These are phyloP conservation scores for Himalopsyche kuldschensis DNA, from an alignment of 2,888 invertebrate genomes.

Conservation along the genomic window DNA sequence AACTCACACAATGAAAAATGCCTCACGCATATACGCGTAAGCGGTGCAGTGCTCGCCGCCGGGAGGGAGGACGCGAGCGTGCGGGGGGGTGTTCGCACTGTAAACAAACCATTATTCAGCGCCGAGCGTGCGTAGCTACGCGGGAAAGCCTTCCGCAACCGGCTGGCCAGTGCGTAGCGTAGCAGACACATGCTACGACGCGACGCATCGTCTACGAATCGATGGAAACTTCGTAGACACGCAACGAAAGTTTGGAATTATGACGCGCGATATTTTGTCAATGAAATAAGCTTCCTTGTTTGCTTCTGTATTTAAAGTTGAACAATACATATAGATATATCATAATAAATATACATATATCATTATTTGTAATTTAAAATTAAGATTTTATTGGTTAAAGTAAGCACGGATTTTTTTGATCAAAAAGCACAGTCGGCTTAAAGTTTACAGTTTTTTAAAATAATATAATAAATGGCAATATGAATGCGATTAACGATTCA, in stretches of 20 bases:
- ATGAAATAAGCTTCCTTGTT: background rate
- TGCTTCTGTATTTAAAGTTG: background rate
- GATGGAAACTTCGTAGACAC: constrained; percentile 10
- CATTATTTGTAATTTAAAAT: too few species aligned
- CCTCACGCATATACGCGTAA: background rate
- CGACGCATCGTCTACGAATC: background rate
- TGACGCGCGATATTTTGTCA: background rate
- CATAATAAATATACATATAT: too few species aligned
- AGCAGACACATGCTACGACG: background rate
- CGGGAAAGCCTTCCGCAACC: constrained; percentile 44
- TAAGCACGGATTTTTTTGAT: too few species aligned
- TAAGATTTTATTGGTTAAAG: too few species aligned
- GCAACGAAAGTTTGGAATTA: background rate
- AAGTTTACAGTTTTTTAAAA: too few species aligned
- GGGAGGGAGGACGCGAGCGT: background rate
- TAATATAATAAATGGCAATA: too few species aligned
- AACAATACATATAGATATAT: too few species aligned
- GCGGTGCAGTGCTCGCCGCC: background rate
- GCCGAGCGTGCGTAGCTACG: constrained; percentile 24
- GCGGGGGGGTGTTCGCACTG: constrained; percentile 11
- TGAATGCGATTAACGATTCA: too few species aligned
- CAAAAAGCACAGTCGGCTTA: too few species aligned
- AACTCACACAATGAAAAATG: background rate
- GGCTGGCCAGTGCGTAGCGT: constrained; percentile 39
- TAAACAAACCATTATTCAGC: constrained; percentile 34